phyloP scores from a whole-genome alignment of 1,140 invertebrate genomes.

The Drosophila murphyi region DNA sequence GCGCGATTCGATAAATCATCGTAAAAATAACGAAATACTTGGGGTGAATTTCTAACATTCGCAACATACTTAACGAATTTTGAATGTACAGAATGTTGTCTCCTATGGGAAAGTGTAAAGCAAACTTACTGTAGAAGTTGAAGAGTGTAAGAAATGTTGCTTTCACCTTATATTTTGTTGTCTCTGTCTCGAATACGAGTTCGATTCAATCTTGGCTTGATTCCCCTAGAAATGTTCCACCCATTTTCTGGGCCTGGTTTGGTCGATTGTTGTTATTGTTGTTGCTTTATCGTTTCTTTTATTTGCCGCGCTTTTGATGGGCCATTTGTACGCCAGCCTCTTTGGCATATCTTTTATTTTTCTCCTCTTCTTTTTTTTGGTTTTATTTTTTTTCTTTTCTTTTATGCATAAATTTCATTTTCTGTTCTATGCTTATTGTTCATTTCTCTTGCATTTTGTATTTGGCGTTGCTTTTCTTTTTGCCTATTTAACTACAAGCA shows the following conservation, averaged over 20 bases:
- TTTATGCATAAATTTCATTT: slow-evolving; percentile 82
- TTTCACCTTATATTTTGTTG: neutral
- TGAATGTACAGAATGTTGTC: too few species aligned
- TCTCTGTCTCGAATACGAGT: neutral
- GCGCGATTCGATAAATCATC: too few species aligned
- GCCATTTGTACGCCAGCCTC: slow-evolving; percentile 51
- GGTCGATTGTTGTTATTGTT: slow-evolving; percentile 38
- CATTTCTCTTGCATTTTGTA: slow-evolving; percentile 78
- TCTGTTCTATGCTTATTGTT: slow-evolving; percentile 69
- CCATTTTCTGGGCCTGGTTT: slow-evolving; percentile 47
- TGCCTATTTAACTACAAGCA: slow-evolving; percentile 69
- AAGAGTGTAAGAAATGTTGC: neutral
- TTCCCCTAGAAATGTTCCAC: slow-evolving; percentile 12
- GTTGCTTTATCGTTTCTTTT: slow-evolving; percentile 53
- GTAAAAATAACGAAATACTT: too few species aligned
- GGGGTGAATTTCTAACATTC: too few species aligned
- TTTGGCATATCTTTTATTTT: slow-evolving; percentile 22
- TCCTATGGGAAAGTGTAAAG: too few species aligned
- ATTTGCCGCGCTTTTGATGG: slow-evolving; percentile 74
- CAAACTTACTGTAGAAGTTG: too few species aligned
- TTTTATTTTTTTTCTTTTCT: slow-evolving; percentile 31
- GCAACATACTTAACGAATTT: too few species aligned
- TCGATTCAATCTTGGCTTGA: neutral
- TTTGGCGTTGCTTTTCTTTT: slow-evolving; percentile 43
- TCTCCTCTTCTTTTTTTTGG: neutral